These are phyloP conservation scores for Pterobdella sp. DNA, from an alignment of 2,888 invertebrate genomes.

Conservation along the genomic window DNA sequence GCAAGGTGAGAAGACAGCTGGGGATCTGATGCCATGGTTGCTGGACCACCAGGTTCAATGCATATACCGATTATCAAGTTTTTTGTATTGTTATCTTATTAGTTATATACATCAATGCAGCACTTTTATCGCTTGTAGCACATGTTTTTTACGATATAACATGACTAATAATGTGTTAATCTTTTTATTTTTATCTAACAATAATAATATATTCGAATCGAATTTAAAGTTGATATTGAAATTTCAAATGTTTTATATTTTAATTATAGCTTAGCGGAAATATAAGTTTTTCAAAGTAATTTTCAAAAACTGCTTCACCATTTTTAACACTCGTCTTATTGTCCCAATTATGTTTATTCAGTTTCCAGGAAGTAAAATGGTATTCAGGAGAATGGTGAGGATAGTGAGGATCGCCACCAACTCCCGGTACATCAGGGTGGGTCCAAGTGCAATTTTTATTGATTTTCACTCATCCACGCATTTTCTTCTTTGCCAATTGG, in stretches of 20 bases:
- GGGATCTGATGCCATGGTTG: constrained; percentile 97
- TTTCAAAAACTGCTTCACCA: neutral
- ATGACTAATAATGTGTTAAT: no score
- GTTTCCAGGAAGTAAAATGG: constrained; percentile 86
- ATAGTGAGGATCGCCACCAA: constrained; percentile 94
- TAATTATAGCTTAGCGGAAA: neutral
- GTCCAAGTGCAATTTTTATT: no score
- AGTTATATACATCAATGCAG: no score
- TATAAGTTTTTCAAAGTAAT: no score
- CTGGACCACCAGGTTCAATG: constrained; percentile 70
- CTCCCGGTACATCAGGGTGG: constrained; percentile 68
- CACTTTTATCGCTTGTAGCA: neutral
- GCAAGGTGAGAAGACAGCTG: constrained; percentile 60
- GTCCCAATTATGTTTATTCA: constrained; percentile 10
- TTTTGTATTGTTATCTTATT: neutral
- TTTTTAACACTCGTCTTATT: neutral
- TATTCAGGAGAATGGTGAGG: constrained; percentile 75
- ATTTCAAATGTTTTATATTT: constrained; percentile 12
- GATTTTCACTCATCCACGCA: no score
- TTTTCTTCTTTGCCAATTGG: no score
- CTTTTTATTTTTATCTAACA: neutral
- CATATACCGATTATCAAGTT: neutral
- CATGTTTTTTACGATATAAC: no score
- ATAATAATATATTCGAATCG: neutral
- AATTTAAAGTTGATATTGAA: neutral